phyloP scores from a whole-genome alignment of 2,888 invertebrate species.

The Tetheella fluctuosa region DNA sequence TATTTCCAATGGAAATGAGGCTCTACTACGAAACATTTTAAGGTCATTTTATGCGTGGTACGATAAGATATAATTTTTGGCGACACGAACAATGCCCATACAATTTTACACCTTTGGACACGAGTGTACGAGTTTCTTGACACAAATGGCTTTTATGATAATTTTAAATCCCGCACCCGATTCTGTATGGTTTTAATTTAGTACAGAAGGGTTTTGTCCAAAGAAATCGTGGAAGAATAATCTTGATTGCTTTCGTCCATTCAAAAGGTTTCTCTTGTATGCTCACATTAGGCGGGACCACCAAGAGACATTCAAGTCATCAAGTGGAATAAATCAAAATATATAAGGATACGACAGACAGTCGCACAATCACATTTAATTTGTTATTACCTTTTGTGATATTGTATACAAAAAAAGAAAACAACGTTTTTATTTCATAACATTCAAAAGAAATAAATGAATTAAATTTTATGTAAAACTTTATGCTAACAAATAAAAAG shows the following conservation, averaged over 20 bases:
- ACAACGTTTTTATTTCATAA: too few relatives aligned
- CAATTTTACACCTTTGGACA: conserved; percentile 58
- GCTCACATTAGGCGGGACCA: conserved; percentile 8
- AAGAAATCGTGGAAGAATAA: conserved; percentile 11
- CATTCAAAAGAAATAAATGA: conserved; percentile 12
- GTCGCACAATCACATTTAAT: conserved; percentile 7
- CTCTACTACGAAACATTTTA: conserved; percentile 24
- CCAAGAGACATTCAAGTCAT: conserved; percentile 1
- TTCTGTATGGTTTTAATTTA: conserved; percentile 57
- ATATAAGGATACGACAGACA: conserved; percentile 4
- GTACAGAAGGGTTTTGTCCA: conserved; percentile 18
- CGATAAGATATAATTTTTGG: conserved; percentile 20
- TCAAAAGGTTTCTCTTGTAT: conserved; percentile 11
- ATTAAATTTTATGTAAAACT: conserved; percentile 7
- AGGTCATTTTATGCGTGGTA: conserved; percentile 19
- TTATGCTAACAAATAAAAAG: conserved; percentile 19
- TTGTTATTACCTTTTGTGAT: conserved; percentile 6
- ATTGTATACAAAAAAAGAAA: conserved; percentile 1
- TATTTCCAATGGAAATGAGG: conserved; percentile 24
- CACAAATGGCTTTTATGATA: conserved; percentile 41
- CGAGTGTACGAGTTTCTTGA: conserved; percentile 43
- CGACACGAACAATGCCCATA: conserved; percentile 53
- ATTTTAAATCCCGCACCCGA: conserved; percentile 45
- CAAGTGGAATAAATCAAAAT: conserved; percentile 5
- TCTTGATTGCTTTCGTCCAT: conserved; percentile 3